Base-by-base conservation (phyloP, 2,797 vertebrate species). In the Anguilla obscura region DNA sequence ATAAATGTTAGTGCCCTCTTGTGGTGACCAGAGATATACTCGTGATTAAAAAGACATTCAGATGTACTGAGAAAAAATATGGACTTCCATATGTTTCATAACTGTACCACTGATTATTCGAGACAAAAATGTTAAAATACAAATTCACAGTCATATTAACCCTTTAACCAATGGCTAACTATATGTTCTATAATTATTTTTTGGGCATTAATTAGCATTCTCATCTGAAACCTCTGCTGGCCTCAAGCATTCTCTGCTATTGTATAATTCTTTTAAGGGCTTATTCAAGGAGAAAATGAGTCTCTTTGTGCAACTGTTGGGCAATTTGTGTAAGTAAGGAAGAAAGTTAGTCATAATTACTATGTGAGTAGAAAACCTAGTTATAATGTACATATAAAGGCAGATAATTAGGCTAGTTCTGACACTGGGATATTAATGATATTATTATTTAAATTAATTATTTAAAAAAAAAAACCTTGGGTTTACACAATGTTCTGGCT, bases 271-370 rank as follows among this genome's bases (percentile, higher is more conserved):
- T 93, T 93, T 80, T 91, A 89, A 92, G 92, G 91, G 90, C 94
- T 91, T 92, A 91, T 94, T 94, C 92, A 92, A 90, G 92, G 92
- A 93, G 92, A 90, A 95, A 94, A 95, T 95, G 94, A 93, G 91
- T 94, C 94, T 93, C 93, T 95, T 96, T 95, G 94, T 96, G 94
- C 94, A 92, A 89, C 90, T 91, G 89, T 88, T 76, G 84, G 90
- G 45, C 92, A 90, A 93, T 92, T 95, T 94, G 94, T 92, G 92
- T 94, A 95, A 95, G 93, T 90, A 91, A 91, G 93, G 90, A 90
- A 90, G 91, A 92, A 90, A 18, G 86, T 91, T 60, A 90, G 87
- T 93, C 92, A 92, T 94, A 94, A 96, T 96, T 95, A 95, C 93
- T 92, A 91, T 90, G 36, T 71, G 24, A 4, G 92, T 88, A 85